A percentile compares a stretch with the other conserved stretches of the same genome.
phyloP scores from a whole-genome alignment of 2,888 invertebrate genomes.

The Branchellion lobata region DNA sequence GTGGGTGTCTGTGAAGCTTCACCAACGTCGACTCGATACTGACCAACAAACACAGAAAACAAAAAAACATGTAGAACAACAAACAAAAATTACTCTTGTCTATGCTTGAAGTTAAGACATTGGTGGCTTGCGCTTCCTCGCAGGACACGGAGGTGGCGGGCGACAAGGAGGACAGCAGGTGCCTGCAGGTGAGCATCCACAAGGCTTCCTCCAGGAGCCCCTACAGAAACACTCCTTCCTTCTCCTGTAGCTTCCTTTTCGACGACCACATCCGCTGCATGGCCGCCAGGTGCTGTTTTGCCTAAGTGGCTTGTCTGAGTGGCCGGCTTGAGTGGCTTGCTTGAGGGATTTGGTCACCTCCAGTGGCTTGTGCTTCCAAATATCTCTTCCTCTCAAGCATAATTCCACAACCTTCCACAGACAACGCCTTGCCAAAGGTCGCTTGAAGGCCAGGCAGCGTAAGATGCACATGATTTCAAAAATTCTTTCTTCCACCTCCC shows the following conservation, averaged over 20 bases:
- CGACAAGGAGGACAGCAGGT: constrained; percentile 93
- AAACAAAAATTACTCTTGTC: neutral
- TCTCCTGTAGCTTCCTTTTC: constrained; percentile 75
- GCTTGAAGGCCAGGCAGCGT: constrained; percentile 84
- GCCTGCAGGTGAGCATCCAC: constrained; percentile 88
- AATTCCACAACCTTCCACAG: too few species aligned
- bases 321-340: neutral
- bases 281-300: constrained; percentile 74
- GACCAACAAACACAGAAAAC: too few species aligned
- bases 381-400: too few species aligned
- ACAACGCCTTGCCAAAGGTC: constrained; percentile 71
- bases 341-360: neutral
- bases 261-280: constrained; percentile 89
- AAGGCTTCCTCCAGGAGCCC: constrained; percentile 67
- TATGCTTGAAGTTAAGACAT: neutral
- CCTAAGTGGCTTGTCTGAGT: neutral
- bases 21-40: too few species aligned
- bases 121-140: neutral
- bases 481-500: constrained; percentile 70
- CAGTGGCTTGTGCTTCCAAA: too few species aligned
- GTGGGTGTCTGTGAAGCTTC: constrained; percentile 60
- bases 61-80: neutral
- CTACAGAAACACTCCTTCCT: constrained; percentile 60
- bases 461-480: constrained; percentile 94
- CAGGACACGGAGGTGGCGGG: constrained; percentile 92